Evolutionary conservation across 2,888 invertebrate genomes (phyloP).

Genomic region (Celastrina argiolus): DNA sequence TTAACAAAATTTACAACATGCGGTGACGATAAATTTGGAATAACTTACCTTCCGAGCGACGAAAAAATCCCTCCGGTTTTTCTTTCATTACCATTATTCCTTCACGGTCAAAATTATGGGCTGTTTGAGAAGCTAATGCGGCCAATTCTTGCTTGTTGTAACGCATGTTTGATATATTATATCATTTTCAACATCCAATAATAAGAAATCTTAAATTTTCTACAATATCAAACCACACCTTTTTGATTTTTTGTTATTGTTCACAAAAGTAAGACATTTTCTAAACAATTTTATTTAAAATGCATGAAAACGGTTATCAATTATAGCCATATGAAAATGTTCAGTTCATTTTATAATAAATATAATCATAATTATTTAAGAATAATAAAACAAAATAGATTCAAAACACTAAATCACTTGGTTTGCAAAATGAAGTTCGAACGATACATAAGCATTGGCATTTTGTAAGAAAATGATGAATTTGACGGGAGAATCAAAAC

Average conservation of each 20-base stretch:
- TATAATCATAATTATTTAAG: not conserved
- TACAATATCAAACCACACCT: slow-evolving; percentile 32
- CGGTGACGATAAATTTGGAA: not conserved
- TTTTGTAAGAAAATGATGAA: not conserved
- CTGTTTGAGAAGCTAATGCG: slow-evolving; percentile 90
- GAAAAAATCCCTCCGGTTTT: slow-evolving; percentile 93
- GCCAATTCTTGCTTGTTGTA: slow-evolving; percentile 93
- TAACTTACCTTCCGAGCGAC: slow-evolving; percentile 90
- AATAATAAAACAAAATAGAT: not conserved
- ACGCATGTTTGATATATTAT: slow-evolving; percentile 80
- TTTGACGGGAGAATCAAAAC: too few species aligned
- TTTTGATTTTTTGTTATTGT: slow-evolving; percentile 17
- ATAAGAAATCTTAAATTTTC: too few species aligned
- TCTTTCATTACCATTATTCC: slow-evolving; percentile 91
- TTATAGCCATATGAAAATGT: not conserved
- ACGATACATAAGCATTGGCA: too few species aligned
- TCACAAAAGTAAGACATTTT: not conserved
- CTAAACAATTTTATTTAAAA: not conserved
- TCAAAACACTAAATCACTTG: not conserved
- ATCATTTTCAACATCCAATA: not conserved
- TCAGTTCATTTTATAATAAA: not conserved
- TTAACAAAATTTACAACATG: too few species aligned
- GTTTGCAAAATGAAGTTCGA: not conserved
- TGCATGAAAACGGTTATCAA: not conserved
- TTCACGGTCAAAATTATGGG: slow-evolving; percentile 94